A percentile compares a stretch with the other conserved stretches of the same genome.
Conservation (phyloP, 23 tunicate genomes). For the Aplidium turbinatum region DNA sequence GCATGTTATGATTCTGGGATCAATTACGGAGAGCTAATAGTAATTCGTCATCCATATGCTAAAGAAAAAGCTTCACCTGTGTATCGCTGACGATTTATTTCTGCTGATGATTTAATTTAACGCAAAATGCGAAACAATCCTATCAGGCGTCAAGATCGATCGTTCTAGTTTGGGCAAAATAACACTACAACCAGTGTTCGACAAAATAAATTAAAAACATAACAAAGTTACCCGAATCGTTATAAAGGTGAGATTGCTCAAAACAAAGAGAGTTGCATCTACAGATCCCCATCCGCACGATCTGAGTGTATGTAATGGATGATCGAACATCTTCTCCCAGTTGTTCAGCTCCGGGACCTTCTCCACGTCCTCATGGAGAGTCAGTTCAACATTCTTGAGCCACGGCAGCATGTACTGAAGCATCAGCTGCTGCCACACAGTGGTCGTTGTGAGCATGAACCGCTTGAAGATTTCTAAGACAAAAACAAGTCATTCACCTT, state of each 20-base stretch:
- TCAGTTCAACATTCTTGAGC: constrained; percentile 62
- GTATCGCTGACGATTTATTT: too few relatives aligned
- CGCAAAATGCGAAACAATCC: too few relatives aligned
- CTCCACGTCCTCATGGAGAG: constrained; percentile 4
- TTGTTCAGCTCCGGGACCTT: constrained; percentile 4
- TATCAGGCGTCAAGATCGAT: too few relatives aligned
- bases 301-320: constrained; percentile 5
- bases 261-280: constrained; percentile 37
- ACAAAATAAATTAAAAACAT: neutral
- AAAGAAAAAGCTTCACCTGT: too few relatives aligned
- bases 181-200: too few relatives aligned
- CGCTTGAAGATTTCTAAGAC: constrained; percentile 68
- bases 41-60: too few relatives aligned
- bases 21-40: too few relatives aligned
- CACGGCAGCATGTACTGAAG: constrained; percentile 71
- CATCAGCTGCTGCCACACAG: constrained; percentile 54
- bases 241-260: constrained; percentile 40
- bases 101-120: too few relatives aligned
- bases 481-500: neutral
- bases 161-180: too few relatives aligned
- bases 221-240: constrained; percentile 19
- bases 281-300: constrained; percentile 56
- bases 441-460: constrained; percentile 38
- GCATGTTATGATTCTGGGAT: too few relatives aligned
- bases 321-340: constrained; percentile 30